Percentiles rank a stretch among this genome's conserved stretches.
These are phyloP conservation scores for Eumerus sabulonum DNA, from an alignment of 2,888 invertebrate species.

Conservation along the genomic window DNA sequence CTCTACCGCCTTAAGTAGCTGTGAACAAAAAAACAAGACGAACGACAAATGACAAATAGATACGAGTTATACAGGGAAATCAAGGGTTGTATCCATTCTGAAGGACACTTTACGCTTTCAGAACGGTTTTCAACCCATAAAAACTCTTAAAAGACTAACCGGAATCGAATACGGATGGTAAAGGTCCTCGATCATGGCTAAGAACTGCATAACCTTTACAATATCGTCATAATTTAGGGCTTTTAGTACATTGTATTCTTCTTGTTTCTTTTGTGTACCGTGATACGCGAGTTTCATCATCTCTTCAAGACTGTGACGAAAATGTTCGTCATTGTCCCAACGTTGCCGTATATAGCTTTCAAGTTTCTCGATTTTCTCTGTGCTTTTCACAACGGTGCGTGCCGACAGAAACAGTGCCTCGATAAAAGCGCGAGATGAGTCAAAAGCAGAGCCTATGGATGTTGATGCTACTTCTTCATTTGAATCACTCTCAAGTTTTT, in stretches of 20 bases:
- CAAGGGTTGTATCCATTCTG: too few relatives aligned
- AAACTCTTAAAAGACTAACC: slow-evolving; percentile 60
- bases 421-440: slow-evolving; percentile 13
- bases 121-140: too few relatives aligned
- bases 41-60: too few relatives aligned
- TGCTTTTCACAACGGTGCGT: not conserved
- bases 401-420: slow-evolving; percentile 19
- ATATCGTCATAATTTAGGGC: slow-evolving; percentile 72
- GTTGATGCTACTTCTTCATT: too few relatives aligned
- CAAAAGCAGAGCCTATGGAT: too few relatives aligned
- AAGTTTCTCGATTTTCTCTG: slow-evolving; percentile 11
- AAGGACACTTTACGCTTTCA: too few relatives aligned
- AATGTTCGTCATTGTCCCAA: slow-evolving; percentile 70
- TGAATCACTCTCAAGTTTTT: too few relatives aligned
- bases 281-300: slow-evolving; percentile 25
- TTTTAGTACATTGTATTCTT: not conserved
- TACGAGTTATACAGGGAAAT: not conserved
- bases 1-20: slow-evolving; percentile 73
- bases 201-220: slow-evolving; percentile 72
- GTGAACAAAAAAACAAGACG: too few relatives aligned
- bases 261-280: not conserved
- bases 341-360: slow-evolving; percentile 69
- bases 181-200: slow-evolving; percentile 71
- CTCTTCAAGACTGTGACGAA: slow-evolving; percentile 22
- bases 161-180: slow-evolving; percentile 72